Evolutionary conservation across 2,113 vertebrate genomes (phyloP).

Genomic region (Poeciliopsis occidentalis): DNA sequence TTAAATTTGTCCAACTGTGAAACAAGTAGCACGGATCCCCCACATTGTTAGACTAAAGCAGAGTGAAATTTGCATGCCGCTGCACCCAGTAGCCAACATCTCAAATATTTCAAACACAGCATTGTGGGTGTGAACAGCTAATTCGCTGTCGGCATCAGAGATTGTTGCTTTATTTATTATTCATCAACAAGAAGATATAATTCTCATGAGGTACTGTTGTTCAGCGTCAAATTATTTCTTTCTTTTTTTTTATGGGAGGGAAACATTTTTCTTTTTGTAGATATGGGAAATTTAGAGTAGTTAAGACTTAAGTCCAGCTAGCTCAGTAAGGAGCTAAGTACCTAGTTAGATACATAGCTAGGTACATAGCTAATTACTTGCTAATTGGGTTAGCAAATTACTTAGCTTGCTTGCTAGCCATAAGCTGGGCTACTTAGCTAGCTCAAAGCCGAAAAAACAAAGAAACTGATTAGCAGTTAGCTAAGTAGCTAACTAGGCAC

Average conservation of each 20-base stretch:
- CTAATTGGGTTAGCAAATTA: too few relatives aligned
- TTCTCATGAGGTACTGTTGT: not conserved
- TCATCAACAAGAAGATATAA: constrained; percentile 6
- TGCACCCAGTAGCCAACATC: constrained; percentile 5
- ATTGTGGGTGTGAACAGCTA: constrained; percentile 17
- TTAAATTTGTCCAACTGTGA: not conserved
- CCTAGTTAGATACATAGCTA: too few relatives aligned
- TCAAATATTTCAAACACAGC: constrained; percentile 32
- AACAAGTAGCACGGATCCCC: constrained; percentile 7
- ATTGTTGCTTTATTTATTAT: constrained; percentile 5
- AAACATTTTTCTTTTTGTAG: not conserved
- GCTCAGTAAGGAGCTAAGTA: too few relatives aligned
- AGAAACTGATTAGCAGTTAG: too few relatives aligned
- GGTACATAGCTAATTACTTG: too few relatives aligned
- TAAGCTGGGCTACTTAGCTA: too few relatives aligned
- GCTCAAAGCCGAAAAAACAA: too few relatives aligned
- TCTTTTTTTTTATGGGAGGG: not conserved
- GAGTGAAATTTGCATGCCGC: constrained; percentile 18
- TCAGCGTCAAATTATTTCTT: not conserved
- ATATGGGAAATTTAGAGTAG: not conserved
- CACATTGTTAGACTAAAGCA: constrained; percentile 5
- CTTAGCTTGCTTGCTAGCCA: too few relatives aligned
- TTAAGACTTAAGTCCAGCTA: not conserved
- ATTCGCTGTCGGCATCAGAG: constrained; percentile 23
- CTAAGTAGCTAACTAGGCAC: too few relatives aligned